Evolutionary conservation across 1,140 invertebrate genomes (phyloP).

Genomic region (Lanistes nyassanus): DNA sequence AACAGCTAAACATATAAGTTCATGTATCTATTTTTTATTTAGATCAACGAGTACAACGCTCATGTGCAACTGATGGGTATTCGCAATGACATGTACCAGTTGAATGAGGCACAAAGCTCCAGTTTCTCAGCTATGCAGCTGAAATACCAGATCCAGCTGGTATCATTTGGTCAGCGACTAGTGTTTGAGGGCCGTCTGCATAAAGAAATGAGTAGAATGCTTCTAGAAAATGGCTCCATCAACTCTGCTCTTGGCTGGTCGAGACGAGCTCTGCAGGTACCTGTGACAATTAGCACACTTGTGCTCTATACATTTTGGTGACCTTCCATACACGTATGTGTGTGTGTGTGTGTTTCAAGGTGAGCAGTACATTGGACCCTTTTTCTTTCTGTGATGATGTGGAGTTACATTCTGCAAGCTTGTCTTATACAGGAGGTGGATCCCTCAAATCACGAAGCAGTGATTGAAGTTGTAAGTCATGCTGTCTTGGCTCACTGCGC

Average conservation of each 20-base stretch:
- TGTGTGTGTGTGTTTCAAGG: not conserved
- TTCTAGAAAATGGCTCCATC: slow-evolving; percentile 58
- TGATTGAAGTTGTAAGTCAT: slow-evolving; percentile 57
- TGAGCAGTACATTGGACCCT: too few relatives aligned
- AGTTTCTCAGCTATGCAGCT: slow-evolving; percentile 52
- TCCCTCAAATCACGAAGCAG: slow-evolving; percentile 30
- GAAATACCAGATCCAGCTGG: slow-evolving; percentile 56
- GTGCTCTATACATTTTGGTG: too few relatives aligned
- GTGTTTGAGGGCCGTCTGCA: slow-evolving; percentile 49
- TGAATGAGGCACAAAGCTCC: slow-evolving; percentile 43
- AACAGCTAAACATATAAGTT: not conserved
- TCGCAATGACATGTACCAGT: slow-evolving; percentile 54
- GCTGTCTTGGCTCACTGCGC: slow-evolving; percentile 53
- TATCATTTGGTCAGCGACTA: slow-evolving; percentile 59
- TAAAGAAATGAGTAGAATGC: slow-evolving; percentile 48
- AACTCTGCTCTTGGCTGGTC: slow-evolving; percentile 50
- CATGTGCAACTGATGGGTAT: slow-evolving; percentile 58
- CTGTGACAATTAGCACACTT: too few relatives aligned
- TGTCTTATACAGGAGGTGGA: slow-evolving; percentile 49
- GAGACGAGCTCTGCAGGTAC: slow-evolving; percentile 57
- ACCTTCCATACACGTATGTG: too few relatives aligned
- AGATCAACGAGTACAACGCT: slow-evolving; percentile 52
- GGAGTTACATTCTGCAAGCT: slow-evolving; percentile 4
- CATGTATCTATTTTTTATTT: not conserved
- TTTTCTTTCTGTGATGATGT: too few relatives aligned